Percentiles rank a stretch among this genome's conserved stretches.
phyloP scores from a whole-genome alignment of 1,140 invertebrate species.

The Druon quercuslanigerum region DNA sequence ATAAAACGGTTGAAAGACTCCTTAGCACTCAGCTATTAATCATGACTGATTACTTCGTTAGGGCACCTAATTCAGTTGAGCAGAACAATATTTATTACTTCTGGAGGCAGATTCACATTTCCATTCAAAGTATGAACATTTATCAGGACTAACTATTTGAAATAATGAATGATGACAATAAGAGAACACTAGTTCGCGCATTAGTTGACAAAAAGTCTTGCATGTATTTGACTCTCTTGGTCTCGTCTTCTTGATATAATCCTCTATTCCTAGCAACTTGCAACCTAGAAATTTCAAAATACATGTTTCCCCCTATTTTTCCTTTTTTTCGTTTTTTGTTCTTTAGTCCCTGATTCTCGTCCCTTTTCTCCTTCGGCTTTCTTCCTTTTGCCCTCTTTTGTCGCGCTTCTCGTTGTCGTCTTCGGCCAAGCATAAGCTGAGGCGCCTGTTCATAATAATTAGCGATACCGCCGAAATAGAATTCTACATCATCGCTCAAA shows the following conservation, averaged over 20 bases:
- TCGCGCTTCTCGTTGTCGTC: conserved; percentile 14
- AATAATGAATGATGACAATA: conserved; percentile 19
- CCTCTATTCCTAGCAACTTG: conserved; percentile 10
- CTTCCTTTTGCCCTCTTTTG: conserved; percentile 12
- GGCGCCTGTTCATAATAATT: conserved; percentile 29
- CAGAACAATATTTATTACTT: conserved; percentile 23
- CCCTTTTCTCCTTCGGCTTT: conserved; percentile 4
- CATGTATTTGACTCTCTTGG: not conserved
- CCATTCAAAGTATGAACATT: conserved; percentile 3
- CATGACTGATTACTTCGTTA: conserved; percentile 23
- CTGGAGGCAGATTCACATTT: not conserved
- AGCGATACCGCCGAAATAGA: conserved; percentile 15
- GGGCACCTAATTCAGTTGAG: conserved; percentile 15
- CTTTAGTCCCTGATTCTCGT: not conserved
- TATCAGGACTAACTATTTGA: conserved; percentile 2
- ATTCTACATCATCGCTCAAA: conserved; percentile 2
- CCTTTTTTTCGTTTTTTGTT: not conserved
- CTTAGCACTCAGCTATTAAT: conserved; percentile 7
- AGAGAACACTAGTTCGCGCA: conserved; percentile 26
- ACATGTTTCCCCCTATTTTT: not conserved
- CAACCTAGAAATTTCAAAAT: conserved; percentile 11
- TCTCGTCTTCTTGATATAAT: not conserved
- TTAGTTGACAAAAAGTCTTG: conserved; percentile 20
- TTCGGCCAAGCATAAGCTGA: conserved; percentile 14
- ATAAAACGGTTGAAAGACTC: conserved; percentile 11